phyloP scores from a whole-genome alignment of 23 tunicate genomes.

The Oikopleura vanhoeffeni region DNA sequence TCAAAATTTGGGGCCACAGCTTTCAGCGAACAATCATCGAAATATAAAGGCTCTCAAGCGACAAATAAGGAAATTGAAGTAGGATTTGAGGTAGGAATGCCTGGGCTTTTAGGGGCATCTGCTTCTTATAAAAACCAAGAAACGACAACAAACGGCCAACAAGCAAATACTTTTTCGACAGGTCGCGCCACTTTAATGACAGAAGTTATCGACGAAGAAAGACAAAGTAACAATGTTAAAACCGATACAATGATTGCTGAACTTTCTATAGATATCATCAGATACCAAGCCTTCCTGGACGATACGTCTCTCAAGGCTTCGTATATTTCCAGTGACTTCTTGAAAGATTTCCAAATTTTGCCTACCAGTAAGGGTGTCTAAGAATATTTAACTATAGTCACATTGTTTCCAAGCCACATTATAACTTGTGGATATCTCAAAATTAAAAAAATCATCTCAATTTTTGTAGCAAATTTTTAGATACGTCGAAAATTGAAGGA shows the following conservation, averaged over 20 bases:
- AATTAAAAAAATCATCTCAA: no score
- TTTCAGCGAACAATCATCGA: background rate
- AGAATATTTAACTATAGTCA: no score
- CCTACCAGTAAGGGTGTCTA: no score
- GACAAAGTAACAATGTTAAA: background rate
- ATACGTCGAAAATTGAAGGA: no score
- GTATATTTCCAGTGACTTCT: background rate
- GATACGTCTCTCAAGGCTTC: background rate
- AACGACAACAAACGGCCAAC: background rate
- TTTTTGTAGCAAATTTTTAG: no score
- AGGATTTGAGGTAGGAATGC: background rate
- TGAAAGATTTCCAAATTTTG: background rate
- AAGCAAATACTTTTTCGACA: background rate
- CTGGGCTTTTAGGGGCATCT: background rate
- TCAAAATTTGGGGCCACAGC: background rate
- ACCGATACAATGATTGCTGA: background rate
- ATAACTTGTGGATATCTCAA: no score
- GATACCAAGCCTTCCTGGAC: background rate
- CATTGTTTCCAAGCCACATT: no score
- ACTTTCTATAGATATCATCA: background rate
- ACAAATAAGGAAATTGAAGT: no score
- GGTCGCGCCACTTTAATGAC: background rate
- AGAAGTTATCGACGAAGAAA: background rate
- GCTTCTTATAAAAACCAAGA: background rate
- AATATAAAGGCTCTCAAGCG: background rate